phyloP scores from a whole-genome alignment of 2,888 invertebrate genomes.

The Leptinotarsa peninsularis region DNA sequence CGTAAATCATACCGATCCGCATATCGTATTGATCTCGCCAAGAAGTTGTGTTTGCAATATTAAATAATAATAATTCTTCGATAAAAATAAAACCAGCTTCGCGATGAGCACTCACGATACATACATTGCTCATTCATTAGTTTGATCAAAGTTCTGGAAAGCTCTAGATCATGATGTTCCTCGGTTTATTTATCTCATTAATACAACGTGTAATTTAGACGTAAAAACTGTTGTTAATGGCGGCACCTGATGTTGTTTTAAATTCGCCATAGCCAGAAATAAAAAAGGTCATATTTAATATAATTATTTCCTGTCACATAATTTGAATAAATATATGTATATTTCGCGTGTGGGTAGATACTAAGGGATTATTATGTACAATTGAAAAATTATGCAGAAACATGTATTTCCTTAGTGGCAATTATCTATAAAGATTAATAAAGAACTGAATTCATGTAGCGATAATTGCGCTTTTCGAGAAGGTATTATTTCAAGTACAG shows the following conservation, averaged over 20 bases:
- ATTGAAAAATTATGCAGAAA: slow-evolving; percentile 26
- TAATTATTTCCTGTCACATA: slow-evolving; percentile 29
- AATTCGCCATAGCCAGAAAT: slow-evolving; percentile 27
- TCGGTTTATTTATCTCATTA: slow-evolving; percentile 26
- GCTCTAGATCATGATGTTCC: slow-evolving; percentile 26
- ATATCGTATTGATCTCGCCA: background rate
- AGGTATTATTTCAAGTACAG: background rate
- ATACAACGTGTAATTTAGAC: slow-evolving; percentile 27
- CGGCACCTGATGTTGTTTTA: slow-evolving; percentile 18
- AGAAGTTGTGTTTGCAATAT: background rate
- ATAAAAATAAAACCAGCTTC: slow-evolving; percentile 23
- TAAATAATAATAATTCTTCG: slow-evolving; percentile 1
- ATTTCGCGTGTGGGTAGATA: slow-evolving; percentile 22
- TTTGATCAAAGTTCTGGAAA: slow-evolving; percentile 24
- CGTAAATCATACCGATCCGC: background rate
- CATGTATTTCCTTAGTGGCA: slow-evolving; percentile 7
- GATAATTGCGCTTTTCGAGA: background rate
- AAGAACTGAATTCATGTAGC: background rate
- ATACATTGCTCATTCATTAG: slow-evolving; percentile 5
- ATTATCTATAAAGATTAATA: background rate
- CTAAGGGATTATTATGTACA: slow-evolving; percentile 19
- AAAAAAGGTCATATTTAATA: slow-evolving; percentile 19
- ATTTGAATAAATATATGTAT: slow-evolving; percentile 25
- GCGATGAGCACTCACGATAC: slow-evolving; percentile 17
- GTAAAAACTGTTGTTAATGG: slow-evolving; percentile 22